Base-by-base conservation (phyloP, 1,140 invertebrate genomes). In the Heliconius hewitsoni region DNA sequence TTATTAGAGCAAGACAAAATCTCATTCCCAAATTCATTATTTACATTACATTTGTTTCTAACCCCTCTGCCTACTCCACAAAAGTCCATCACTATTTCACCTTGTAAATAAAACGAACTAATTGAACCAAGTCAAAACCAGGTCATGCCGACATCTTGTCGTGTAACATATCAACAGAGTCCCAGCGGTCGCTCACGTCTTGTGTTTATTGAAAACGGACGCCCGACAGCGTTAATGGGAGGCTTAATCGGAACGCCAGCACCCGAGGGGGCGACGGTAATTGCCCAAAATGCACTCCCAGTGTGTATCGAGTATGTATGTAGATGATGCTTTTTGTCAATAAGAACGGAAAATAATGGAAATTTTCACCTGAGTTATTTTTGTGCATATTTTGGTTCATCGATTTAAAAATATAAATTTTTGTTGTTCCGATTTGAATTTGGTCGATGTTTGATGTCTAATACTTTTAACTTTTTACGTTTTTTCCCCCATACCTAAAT, bases 161-260 rank as follows among this genome's bases (percentile, higher is more conserved):
- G n/a, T 46, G 11, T 19, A 27, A 39, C 57, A 37, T 57, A 76
- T 70, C 39, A 57, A 57, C 55, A 4, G 19, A 23, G 8, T 46
- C 74, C 74, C 57, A 70, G 60, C 19, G 70, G 34, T 71, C 70
- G 66, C 23, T 37, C 37, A 37, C 73, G 73, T 74, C 73, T 74
- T 74, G 55, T 76, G 74, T 76, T 76, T 76, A 76, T 76, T 76
- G 74, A 76, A 76, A 76, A 39, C 74, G 74, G 37, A 66, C 70
- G 60, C 42, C 30, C 55, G 74, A 30, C 74, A 30, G 30, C 13
- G 55, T 66, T 74, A 74, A 74, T 57, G 73, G 73, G 52, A 30
- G 73, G 73, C 30, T 55, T 74, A 75, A 75, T 66, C 55, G 74
- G 74, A 39, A 75, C 27, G 18, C 74, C 55, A 8, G 73, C 34